These are phyloP conservation scores for Thysanoteuthis rhombus DNA, from an alignment of 2,888 invertebrate genomes.

Conservation along the genomic window DNA sequence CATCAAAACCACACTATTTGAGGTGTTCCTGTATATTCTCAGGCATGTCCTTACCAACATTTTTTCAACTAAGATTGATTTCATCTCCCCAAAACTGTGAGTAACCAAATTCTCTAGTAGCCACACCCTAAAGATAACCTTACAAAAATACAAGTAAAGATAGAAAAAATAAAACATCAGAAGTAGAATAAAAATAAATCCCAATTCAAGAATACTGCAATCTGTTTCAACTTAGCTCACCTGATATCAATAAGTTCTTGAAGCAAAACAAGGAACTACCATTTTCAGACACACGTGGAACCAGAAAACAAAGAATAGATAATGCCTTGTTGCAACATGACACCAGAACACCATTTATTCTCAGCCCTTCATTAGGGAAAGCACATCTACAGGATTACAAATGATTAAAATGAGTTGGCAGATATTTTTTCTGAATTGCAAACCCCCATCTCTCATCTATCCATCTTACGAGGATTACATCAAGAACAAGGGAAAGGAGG, in stretches of 20 bases:
- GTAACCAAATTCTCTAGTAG: not conserved
- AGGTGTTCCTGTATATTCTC: too few species aligned
- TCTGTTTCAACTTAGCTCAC: too few species aligned
- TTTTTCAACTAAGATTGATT: not conserved
- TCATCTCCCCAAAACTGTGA: not conserved
- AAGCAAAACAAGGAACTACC: not conserved
- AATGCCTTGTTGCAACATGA: not conserved
- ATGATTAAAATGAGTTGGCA: not conserved
- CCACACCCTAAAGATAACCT: too few species aligned
- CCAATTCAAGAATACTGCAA: too few species aligned
- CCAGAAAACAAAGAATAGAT: not conserved
- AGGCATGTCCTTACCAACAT: too few species aligned
- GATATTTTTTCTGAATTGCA: not conserved
- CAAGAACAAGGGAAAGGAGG: not conserved
- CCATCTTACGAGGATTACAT: not conserved
- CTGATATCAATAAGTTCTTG: too few species aligned
- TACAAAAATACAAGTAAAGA: too few species aligned
- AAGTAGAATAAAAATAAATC: too few species aligned
- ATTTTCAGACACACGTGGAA: not conserved
- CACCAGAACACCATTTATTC: not conserved
- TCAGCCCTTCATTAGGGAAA: not conserved
- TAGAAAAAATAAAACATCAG: too few species aligned
- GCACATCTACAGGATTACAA: not conserved
- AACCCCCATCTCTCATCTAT: not conserved
- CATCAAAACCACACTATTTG: too few species aligned